phyloP scores from a whole-genome alignment of 2,113 vertebrate species.

The Nettapus auritus region DNA sequence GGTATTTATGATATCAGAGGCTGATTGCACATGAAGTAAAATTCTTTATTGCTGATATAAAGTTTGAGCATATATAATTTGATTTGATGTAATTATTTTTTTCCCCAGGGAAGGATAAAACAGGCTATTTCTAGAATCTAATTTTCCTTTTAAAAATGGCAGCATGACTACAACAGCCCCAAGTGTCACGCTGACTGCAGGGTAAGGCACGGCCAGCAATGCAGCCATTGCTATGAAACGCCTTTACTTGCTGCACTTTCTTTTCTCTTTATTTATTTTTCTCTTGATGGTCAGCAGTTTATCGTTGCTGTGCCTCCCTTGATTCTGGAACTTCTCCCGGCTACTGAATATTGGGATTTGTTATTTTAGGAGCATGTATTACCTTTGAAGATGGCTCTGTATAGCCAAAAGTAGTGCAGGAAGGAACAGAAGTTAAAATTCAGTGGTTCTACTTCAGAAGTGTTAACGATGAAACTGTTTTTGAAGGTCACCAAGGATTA shows the following conservation, averaged over 20 bases:
- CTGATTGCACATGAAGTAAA: slow-evolving; percentile 7
- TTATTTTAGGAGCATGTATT: not conserved
- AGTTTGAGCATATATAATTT: not conserved
- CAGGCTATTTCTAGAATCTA: not conserved
- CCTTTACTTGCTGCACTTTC: not conserved
- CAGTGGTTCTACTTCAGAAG: not conserved
- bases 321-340: not conserved
- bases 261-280: not conserved
- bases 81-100: slow-evolving; percentile 23
- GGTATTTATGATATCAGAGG: not conserved
- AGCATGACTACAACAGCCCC: not conserved
- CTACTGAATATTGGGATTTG: not conserved
- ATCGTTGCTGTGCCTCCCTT: not conserved
- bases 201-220: not conserved
- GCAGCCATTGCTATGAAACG: not conserved
- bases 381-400: not conserved
- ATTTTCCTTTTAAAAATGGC: slow-evolving; percentile 8
- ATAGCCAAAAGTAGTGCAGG: not conserved
- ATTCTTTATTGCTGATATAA: not conserved
- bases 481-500: slow-evolving; percentile 9
- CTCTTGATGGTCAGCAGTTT: not conserved
- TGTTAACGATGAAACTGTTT: not conserved
- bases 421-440: not conserved
- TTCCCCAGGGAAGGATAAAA: not conserved
- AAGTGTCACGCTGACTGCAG: not conserved